Evolutionary conservation across 2,797 vertebrate genomes (phyloP).

Genomic region (Alectoris magna): DNA sequence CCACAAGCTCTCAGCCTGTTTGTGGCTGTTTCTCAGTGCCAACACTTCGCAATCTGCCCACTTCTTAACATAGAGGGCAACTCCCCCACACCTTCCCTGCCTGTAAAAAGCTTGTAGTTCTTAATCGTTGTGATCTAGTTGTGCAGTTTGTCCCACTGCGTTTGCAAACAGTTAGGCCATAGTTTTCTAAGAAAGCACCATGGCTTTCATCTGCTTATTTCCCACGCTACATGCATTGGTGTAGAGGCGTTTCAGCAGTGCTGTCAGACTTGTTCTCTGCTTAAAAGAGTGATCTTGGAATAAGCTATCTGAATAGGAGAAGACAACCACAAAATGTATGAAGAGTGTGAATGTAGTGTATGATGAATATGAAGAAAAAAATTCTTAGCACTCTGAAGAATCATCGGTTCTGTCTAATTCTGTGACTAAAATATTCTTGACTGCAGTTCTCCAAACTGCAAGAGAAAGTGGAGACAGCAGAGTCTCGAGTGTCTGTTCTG

Average conservation of each 20-base stretch:
- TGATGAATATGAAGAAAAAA: background rate
- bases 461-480: slow-evolving; percentile 91
- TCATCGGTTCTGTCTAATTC: background rate
- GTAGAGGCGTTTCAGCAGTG: background rate
- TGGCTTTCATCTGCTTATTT: background rate
- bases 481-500: slow-evolving; percentile 91
- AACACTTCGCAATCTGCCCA: background rate
- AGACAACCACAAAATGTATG: background rate
- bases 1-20: background rate
- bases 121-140: background rate
- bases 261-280: background rate
- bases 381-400: background rate
- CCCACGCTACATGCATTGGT: background rate
- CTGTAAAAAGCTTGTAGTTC: background rate
- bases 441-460: slow-evolving; percentile 87
- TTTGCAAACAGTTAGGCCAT: background rate
- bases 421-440: background rate
- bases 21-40: background rate
- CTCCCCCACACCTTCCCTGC: background rate
- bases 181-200: background rate
- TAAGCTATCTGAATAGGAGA: background rate
- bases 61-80: background rate
- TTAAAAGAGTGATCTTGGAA: background rate
- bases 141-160: background rate
- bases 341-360: background rate